A percentile compares a stretch with the other conserved stretches of the same genome.
Evolutionary conservation across 2,113 vertebrate species (phyloP).

Genomic region (Panthera leo): DNA sequence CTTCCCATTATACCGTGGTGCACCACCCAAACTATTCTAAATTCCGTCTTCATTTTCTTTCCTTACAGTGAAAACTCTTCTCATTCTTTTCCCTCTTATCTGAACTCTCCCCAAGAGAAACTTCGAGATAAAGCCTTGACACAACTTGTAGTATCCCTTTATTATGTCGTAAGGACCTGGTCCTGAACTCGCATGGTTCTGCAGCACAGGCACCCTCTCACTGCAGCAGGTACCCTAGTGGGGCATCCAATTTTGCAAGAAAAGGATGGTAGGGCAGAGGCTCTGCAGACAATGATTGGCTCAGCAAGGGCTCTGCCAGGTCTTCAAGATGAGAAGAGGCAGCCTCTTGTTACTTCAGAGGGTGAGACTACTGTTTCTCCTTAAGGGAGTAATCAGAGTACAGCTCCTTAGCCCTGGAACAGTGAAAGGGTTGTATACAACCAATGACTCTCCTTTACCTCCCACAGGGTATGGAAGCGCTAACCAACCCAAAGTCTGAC

Average conservation of each 20-base stretch:
- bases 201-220: background rate
- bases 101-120: slow-evolving; percentile 4
- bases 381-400: background rate
- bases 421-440: too few species aligned
- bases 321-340: slow-evolving; percentile 2
- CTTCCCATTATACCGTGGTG: background rate
- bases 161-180: background rate
- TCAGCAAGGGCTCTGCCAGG: slow-evolving; percentile 20
- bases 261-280: slow-evolving; percentile 24
- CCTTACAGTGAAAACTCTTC: background rate
- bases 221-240: background rate
- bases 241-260: slow-evolving; percentile 36
- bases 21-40: background rate
- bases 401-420: background rate
- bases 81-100: background rate
- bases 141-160: background rate
- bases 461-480: background rate
- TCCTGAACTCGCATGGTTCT: background rate
- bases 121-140: background rate
- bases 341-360: background rate
- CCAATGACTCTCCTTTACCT: background rate
- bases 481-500: background rate
- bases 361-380: background rate
- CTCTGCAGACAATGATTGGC: slow-evolving; percentile 34
- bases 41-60: slow-evolving; percentile 6